phyloP scores from a whole-genome alignment of 2,113 vertebrate genomes.

The Marmota monax region DNA sequence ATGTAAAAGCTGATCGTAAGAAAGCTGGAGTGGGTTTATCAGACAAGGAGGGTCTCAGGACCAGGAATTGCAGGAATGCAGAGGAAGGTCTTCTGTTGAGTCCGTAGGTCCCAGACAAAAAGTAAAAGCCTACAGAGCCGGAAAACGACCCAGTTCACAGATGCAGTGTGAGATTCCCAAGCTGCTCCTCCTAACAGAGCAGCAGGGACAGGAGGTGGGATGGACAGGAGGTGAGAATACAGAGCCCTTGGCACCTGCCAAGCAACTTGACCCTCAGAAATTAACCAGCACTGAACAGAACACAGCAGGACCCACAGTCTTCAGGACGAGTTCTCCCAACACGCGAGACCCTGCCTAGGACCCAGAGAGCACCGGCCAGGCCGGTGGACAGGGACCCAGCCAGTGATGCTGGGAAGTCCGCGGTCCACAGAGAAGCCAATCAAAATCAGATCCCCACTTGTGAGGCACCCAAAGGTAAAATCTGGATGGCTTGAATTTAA shows the following conservation, averaged over 20 bases:
- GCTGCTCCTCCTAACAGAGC: background rate
- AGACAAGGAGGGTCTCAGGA: background rate
- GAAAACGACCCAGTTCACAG: background rate
- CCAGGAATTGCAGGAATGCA: too few relatives aligned
- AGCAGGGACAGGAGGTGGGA: too few relatives aligned
- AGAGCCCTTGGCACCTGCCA: rapidly evolving
- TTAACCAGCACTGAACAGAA: rapidly evolving
- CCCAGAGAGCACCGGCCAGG: rapidly evolving
- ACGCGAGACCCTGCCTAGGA: rapidly evolving
- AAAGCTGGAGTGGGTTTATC: background rate
- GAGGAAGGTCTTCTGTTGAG: background rate
- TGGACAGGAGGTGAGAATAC: rapidly evolving
- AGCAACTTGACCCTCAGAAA: background rate
- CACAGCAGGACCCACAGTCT: background rate
- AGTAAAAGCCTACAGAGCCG: background rate
- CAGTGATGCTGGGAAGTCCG: background rate
- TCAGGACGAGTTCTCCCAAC: background rate
- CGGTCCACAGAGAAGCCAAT: background rate
- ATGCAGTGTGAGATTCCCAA: rapidly evolving
- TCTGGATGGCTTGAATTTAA: background rate
- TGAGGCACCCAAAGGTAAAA: background rate
- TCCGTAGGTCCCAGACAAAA: rapidly evolving
- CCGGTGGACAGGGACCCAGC: background rate
- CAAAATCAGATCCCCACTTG: background rate
- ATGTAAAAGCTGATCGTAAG: background rate